Conservation (phyloP, 2,797 vertebrate genomes). For the Denticeps clupeoides region DNA sequence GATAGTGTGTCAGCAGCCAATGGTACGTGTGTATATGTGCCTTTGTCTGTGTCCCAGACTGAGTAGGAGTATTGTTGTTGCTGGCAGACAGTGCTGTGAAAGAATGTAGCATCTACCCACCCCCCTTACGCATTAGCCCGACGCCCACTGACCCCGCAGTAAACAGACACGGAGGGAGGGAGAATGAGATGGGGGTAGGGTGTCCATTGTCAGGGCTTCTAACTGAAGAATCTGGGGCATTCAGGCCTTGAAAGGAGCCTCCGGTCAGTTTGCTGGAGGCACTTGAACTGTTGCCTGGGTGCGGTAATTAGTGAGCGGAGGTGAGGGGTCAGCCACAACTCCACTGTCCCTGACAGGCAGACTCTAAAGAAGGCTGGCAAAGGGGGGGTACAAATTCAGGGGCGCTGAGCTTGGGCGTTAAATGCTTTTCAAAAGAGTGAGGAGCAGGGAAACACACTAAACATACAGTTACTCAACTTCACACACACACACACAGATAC, state of each 20-base stretch:
- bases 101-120: constrained; percentile 18
- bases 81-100: constrained; percentile 14
- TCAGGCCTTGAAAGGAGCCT: constrained; percentile 56
- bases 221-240: constrained; percentile 50
- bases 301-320: constrained; percentile 83
- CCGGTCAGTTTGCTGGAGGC: constrained; percentile 76
- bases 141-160: constrained; percentile 24
- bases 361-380: constrained; percentile 61
- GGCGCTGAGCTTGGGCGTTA: constrained; percentile 23
- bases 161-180: constrained; percentile 32
- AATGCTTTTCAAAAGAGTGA: constrained; percentile 28
- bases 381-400: constrained; percentile 15
- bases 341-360: constrained; percentile 65
- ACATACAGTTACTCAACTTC: too few relatives aligned
- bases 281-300: constrained; percentile 80
- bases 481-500: constrained; percentile 26
- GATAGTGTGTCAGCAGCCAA: constrained; percentile 24
- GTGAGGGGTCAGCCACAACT: constrained; percentile 78
- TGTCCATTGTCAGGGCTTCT: constrained; percentile 41
- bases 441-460: constrained; percentile 23
- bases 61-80: constrained; percentile 20
- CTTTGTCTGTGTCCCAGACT: constrained; percentile 18
- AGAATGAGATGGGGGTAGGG: constrained; percentile 21
- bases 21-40: constrained; percentile 13
- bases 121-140: constrained; percentile 2